Base-by-base conservation (phyloP, 2,888 invertebrate genomes). In the Heliconius aoede region DNA sequence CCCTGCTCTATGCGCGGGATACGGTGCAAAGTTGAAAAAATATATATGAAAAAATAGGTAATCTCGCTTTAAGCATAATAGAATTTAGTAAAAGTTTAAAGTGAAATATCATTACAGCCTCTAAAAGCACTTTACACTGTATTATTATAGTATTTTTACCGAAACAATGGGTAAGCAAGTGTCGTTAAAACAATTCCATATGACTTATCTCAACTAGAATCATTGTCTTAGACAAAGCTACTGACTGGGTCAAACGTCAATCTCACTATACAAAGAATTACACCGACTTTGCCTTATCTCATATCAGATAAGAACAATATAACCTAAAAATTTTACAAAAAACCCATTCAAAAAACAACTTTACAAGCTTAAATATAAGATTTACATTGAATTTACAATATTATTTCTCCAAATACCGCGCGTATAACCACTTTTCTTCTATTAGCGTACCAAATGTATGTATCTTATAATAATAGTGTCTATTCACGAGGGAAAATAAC, bases 201-300 rank as follows among this genome's bases (percentile, higher is more conserved):
- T 32, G 36, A 51, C 55, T 79, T 78, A 77, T 77, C 79, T 79
- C 62, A 77, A 76, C 72, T 40, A 80, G 73, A 77, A 62, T 76
- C 68, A 62, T 73, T 62, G 71, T 71, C 51, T 24, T 21, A 69
- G 64, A 72, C 84, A 87, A 73, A 75, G 76, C 80, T 74, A 46
- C 72, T 62, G 83, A 51, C 72, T 62, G 83, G 83, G 86, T 88
- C 86, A 86, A 80, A 85, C 79, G 86, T 83, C 85, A 84, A 79
- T 76, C 84, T 85, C 87, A 87, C 88, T 86, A 84, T 85, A 83
- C 84, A 85, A 85, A 83, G 83, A 61, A 46, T 82, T 82, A 83
- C 80, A 85, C 87, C 81, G 82, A 84, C 86, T 84, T 84, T 79
- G 76, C 60, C 81, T 82, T 84, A 85, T 85, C 85, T 83, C 55